These are phyloP conservation scores for Drosophila barbarae DNA, from an alignment of 2,888 invertebrate species.

Conservation along the genomic window DNA sequence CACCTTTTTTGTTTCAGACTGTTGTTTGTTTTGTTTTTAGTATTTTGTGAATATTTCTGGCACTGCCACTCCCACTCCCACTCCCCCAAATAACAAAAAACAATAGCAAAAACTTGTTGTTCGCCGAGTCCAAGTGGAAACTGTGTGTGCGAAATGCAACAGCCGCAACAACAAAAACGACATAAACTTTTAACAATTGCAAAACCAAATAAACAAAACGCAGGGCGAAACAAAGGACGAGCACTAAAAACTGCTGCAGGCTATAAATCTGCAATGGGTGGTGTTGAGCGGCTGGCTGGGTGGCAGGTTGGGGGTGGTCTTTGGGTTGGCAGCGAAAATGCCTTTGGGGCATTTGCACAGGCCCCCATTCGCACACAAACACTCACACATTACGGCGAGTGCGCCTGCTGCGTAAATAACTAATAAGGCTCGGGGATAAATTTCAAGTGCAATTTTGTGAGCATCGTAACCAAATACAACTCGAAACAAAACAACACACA, in stretches of 20 bases:
- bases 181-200: constrained; percentile 70
- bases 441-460: constrained; percentile 64
- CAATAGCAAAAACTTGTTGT: constrained; percentile 33
- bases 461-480: constrained; percentile 38
- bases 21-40: constrained; percentile 11
- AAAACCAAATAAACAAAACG: constrained; percentile 52
- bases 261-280: constrained; percentile 62
- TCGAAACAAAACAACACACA: constrained; percentile 24
- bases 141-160: constrained; percentile 65
- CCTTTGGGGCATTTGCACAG: constrained; percentile 54
- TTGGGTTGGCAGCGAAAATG: constrained; percentile 31
- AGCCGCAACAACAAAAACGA: constrained; percentile 70
- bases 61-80: constrained; percentile 6
- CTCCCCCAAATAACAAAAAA: constrained; percentile 27
- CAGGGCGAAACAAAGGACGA: constrained; percentile 50
- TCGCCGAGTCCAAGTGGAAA: constrained; percentile 44
- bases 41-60: constrained; percentile 21
- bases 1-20: constrained; percentile 16
- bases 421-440: constrained; percentile 67
- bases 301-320: constrained; percentile 3
- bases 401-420: constrained; percentile 68
- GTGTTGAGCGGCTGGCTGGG: constrained; percentile 9
- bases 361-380: constrained; percentile 43
- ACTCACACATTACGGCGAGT: constrained; percentile 21
- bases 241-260: constrained; percentile 66